phyloP scores from a whole-genome alignment of 2,888 invertebrate genomes.

The Drosophila mimica region DNA sequence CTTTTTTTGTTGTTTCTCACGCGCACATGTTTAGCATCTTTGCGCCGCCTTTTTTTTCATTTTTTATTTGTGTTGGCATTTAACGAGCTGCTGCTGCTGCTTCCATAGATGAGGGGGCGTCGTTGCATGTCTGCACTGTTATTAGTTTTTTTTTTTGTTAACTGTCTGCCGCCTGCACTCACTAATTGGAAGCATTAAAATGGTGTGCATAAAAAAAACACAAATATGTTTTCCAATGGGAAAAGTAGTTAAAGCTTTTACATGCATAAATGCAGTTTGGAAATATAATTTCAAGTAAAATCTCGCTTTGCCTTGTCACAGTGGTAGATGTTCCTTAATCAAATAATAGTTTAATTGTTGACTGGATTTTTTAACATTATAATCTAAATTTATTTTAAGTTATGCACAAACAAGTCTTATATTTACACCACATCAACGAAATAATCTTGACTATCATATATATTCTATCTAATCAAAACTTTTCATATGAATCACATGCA shows the following conservation, averaged over 20 bases:
- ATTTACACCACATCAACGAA: neutral
- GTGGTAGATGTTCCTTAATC: neutral
- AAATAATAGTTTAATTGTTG: neutral
- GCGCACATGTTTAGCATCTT: conserved; percentile 75
- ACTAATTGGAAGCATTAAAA: conserved; percentile 9
- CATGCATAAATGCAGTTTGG: neutral
- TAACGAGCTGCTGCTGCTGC: conserved; percentile 48
- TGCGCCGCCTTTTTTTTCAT: conserved; percentile 30
- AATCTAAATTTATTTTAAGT: neutral
- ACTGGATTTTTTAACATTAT: neutral
- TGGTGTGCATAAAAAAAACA: neutral
- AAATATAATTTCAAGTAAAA: neutral
- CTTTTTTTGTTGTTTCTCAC: conserved; percentile 52
- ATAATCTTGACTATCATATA: conserved; percentile 1
- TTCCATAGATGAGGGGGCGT: conserved; percentile 39
- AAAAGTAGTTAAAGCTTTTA: conserved; percentile 2
- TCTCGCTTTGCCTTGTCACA: conserved; percentile 3
- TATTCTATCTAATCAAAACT: conserved; percentile 19
- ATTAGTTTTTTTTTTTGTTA: conserved; percentile 18
- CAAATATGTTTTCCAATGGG: neutral
- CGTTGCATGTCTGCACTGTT: conserved; percentile 48
- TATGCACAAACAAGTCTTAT: neutral
- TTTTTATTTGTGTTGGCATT: conserved; percentile 61
- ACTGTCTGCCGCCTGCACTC: conserved; percentile 13
- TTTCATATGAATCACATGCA: conserved; percentile 17